Base-by-base conservation (phyloP, 2,113 vertebrate genomes). In the Halcyon malimbica region DNA sequence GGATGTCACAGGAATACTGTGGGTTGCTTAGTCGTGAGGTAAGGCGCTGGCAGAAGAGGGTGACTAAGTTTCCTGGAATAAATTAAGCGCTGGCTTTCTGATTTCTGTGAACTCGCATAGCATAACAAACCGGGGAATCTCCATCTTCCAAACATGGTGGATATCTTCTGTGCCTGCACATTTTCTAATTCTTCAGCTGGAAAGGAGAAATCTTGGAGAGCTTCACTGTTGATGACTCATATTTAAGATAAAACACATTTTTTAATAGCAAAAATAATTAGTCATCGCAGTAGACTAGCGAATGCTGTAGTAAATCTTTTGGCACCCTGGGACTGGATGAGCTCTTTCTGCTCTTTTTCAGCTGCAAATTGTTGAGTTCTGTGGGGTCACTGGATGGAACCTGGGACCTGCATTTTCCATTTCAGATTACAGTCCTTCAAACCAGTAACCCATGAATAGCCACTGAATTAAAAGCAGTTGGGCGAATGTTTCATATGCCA, bases 251-350 rank as follows among this genome's bases (percentile, higher is more conserved):
- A 89, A 92, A 53, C 41, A 75, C 37, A 16, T 81, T 94, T 96
- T 93, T 95, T 82, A 95, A 94, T 83, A 94, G 86, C 64, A 77
- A 95, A 65, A 81, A 87, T 78, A 92, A 90, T 93, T 84, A 82
- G 63, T 87, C 92, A 71, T 91, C 37, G 8, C 35, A 76, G 69
- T 53, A 48, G 46, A 60, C 11, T 48, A 89, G 86, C 86, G 91
- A 91, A 62, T 68, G 74, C 48, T 94, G 83, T 89, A 87, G 94
- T 90, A 92, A 92, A 76, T 84, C 81, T 91, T 78, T 53, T 82
- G 87, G 44, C 31, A 82, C 8, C 20, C 50, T 87, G 60, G 44
- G 69, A 70, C 85, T 74, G 42, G 69, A 68, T 64, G 39, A 84
- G 62, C 69, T 96, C 85, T 89, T 95, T 78, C 76, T 94, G 62